Evolutionary conservation across 2,113 vertebrate species (phyloP).

Genomic region (Daphoenositta chrysoptera): DNA sequence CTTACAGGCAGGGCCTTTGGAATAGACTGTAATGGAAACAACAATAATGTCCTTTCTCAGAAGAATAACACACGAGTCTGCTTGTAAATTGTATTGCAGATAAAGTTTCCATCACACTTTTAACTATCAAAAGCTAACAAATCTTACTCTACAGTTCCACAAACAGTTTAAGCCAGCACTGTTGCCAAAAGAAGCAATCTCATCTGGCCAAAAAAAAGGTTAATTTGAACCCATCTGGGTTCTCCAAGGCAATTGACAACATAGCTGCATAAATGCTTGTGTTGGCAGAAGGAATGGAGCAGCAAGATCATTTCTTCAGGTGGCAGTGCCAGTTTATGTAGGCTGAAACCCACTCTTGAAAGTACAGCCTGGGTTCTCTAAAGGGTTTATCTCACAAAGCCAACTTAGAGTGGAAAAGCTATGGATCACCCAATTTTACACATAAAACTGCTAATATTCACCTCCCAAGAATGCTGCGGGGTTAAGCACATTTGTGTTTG

Average conservation of each 20-base stretch:
- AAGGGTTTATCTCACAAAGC: neutral
- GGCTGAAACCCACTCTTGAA: neutral
- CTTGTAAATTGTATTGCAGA: neutral
- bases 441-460: constrained; percentile 4
- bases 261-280: constrained; percentile 35
- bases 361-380: neutral
- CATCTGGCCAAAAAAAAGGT: constrained; percentile 38
- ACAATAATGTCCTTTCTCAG: neutral
- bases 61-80: neutral
- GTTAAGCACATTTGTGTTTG: neutral
- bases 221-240: neutral
- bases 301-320: constrained; percentile 22
- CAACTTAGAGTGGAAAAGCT: neutral
- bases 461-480: neutral
- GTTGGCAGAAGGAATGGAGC: constrained; percentile 27
- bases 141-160: constrained; percentile 22
- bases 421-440: neutral
- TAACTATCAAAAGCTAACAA: constrained; percentile 44
- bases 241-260: constrained; percentile 11
- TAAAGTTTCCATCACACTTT: constrained; percentile 29
- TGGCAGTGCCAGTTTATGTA: constrained; percentile 10
- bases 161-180: constrained; percentile 11
- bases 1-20: neutral
- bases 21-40: neutral
- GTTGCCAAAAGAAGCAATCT: constrained; percentile 51